These are phyloP conservation scores for Helostoma temminkii DNA, from an alignment of 2,797 vertebrate genomes.

Conservation along the genomic window DNA sequence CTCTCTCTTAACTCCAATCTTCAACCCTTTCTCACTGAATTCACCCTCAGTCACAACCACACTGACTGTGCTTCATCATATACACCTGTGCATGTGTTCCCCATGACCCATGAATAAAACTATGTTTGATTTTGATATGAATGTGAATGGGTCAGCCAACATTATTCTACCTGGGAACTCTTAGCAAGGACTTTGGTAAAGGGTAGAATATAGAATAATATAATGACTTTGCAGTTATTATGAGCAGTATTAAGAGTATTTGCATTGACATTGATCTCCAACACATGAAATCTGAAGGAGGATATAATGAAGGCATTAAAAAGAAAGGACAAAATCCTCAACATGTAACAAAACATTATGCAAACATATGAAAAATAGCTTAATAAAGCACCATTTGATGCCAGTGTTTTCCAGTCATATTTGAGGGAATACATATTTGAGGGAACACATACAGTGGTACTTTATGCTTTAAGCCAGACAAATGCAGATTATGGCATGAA, in stretches of 20 bases:
- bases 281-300: background rate
- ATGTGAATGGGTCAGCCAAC: constrained; percentile 2
- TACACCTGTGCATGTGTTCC: constrained; percentile 1
- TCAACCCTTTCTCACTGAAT: background rate
- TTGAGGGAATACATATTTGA: constrained; percentile 16
- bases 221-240: background rate
- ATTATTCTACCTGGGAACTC: constrained; percentile 11
- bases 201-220: background rate
- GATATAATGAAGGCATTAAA: background rate
- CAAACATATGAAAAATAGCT: constrained; percentile 9
- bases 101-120: constrained; percentile 4
- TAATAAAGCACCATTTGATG: constrained; percentile 19
- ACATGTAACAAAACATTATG: background rate
- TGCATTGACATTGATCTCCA: background rate
- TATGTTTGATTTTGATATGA: background rate
- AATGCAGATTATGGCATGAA: constrained; percentile 5
- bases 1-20: background rate
- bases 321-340: background rate
- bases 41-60: background rate
- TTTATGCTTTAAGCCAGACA: constrained; percentile 2
- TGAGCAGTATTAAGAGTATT: background rate
- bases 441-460: background rate
- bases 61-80: constrained; percentile 5
- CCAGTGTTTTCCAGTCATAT: constrained; percentile 8
- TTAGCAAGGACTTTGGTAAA: background rate